Evolutionary conservation across 2,888 invertebrate species (phyloP).

Genomic region (Rhaphigaster nebulosa): DNA sequence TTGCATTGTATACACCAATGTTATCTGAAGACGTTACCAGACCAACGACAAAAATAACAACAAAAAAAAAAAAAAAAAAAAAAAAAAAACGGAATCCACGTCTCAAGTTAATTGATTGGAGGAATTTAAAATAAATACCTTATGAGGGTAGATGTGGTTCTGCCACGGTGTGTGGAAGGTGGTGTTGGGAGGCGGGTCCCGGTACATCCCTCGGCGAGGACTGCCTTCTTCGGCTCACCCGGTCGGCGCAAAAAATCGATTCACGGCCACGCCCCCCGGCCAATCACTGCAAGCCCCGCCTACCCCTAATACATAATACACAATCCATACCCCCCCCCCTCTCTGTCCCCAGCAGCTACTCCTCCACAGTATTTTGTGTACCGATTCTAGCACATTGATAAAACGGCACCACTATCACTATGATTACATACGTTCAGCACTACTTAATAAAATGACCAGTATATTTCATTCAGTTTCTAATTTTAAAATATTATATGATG

Average conservation of each 20-base stretch:
- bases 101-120: background rate
- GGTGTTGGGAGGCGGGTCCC: slow-evolving; percentile 62
- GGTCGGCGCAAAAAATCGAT: slow-evolving; percentile 63
- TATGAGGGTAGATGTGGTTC: slow-evolving; percentile 66
- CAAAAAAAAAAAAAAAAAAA: background rate
- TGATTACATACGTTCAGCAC: background rate
- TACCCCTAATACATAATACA: slow-evolving; percentile 60
- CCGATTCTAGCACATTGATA: slow-evolving; percentile 23
- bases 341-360: slow-evolving; percentile 18
- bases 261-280: slow-evolving; percentile 61
- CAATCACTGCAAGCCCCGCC: slow-evolving; percentile 61
- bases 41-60: no score
- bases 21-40: slow-evolving; percentile 26
- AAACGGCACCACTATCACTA: slow-evolving; percentile 13
- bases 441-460: background rate
- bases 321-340: slow-evolving; percentile 55
- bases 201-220: slow-evolving; percentile 62
- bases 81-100: background rate
- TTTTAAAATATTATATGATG: background rate
- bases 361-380: slow-evolving; percentile 47
- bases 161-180: slow-evolving; percentile 65
- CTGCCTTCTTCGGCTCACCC: slow-evolving; percentile 58
- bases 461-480: background rate
- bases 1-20: slow-evolving; percentile 24
- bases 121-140: slow-evolving; percentile 63